Conservation (phyloP, 1,140 invertebrate species). For the Dreissena polymorpha region DNA sequence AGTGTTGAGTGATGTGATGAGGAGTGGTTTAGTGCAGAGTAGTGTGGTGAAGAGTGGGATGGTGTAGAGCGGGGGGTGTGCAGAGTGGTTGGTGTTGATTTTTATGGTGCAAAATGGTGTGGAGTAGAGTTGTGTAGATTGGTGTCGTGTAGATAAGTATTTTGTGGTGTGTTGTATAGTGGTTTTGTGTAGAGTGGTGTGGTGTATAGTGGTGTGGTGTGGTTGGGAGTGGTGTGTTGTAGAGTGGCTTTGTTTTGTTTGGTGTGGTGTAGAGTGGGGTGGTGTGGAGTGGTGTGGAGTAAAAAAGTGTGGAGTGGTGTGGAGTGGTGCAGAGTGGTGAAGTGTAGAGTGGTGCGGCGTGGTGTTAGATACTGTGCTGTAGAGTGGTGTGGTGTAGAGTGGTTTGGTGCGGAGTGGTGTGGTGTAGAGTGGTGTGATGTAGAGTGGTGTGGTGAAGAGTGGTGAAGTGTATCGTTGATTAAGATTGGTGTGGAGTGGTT, state of each 20-base stretch:
- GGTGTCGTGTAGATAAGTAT: conserved; percentile 24
- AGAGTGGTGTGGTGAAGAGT: not conserved
- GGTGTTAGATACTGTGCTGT: not conserved
- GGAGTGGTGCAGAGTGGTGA: conserved; percentile 35
- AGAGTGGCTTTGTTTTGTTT: conserved; percentile 22
- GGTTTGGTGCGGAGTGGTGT: not conserved
- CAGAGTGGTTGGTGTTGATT: too few species aligned
- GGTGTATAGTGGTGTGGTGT: not conserved
- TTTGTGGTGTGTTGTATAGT: not conserved
- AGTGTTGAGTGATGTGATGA: too few species aligned
- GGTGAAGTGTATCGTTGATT: not conserved
- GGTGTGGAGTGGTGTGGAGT: conserved; percentile 45
- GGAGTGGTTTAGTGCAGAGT: too few species aligned
- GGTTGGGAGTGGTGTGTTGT: not conserved
- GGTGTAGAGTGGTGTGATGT: conserved; percentile 2
- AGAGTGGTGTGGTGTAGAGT: conserved; percentile 3
- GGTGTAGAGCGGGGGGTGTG: too few species aligned
- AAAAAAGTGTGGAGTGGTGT: conserved; percentile 38
- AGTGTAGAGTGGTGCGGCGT: not conserved
- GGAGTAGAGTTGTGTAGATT: conserved; percentile 43
- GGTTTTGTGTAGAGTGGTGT: not conserved
- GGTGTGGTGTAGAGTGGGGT: conserved; percentile 46
- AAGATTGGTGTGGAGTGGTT: too few species aligned
- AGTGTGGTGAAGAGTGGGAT: too few species aligned
- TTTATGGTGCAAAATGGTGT: too few species aligned